Evolutionary conservation across 2,888 invertebrate genomes (phyloP).

Genomic region (Heliconius ismenius): DNA sequence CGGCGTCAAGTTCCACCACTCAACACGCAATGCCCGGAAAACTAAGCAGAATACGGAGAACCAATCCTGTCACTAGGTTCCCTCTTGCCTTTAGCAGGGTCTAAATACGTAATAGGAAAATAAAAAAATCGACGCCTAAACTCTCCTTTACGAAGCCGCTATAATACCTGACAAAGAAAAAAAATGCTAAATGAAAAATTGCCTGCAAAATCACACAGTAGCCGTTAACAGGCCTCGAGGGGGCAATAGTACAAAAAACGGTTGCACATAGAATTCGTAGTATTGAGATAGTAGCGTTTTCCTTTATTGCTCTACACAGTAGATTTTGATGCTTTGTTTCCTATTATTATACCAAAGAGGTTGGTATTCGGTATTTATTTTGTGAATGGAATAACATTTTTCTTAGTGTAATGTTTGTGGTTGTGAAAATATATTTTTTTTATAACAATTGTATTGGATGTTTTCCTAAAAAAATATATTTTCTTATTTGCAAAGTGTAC

Average conservation of each 20-base stretch:
- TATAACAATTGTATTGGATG: not conserved
- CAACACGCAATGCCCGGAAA: no score
- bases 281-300: conserved; percentile 28
- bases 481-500: no score
- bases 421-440: not conserved
- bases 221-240: conserved; percentile 47
- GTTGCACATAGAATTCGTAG: conserved; percentile 31
- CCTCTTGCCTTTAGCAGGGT: not conserved
- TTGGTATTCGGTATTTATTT: not conserved
- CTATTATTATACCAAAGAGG: conserved; percentile 13
- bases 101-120: not conserved
- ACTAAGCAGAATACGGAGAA: no score
- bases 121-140: not conserved
- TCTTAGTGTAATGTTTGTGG: not conserved
- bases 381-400: not conserved
- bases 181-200: conserved; percentile 47
- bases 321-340: conserved; percentile 29
- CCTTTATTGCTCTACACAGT: conserved; percentile 24
- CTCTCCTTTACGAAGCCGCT: not conserved
- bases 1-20: no score
- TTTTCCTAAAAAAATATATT: not conserved
- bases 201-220: conserved; percentile 46
- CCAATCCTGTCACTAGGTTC: not conserved
- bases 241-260: conserved; percentile 42
- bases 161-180: conserved; percentile 27